A percentile compares a stretch with the other conserved stretches of the same genome.
These are phyloP conservation scores for Euphydryas editha DNA, from an alignment of 2,888 invertebrate genomes.

Conservation along the genomic window DNA sequence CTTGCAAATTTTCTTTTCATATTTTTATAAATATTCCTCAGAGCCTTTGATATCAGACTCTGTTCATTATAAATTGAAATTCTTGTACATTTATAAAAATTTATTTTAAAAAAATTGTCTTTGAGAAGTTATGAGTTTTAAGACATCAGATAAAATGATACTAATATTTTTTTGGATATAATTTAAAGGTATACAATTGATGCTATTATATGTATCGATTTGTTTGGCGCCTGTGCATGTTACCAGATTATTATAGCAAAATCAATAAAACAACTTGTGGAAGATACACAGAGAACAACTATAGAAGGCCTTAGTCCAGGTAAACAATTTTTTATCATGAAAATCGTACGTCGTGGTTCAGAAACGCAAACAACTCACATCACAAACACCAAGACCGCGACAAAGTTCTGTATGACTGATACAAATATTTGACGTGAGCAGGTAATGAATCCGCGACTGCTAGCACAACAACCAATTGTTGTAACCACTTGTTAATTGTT, in stretches of 20 bases:
- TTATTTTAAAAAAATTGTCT: no score
- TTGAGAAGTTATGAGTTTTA: no score
- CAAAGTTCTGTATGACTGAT: background rate
- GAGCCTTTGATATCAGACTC: no score
- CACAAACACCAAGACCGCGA: background rate
- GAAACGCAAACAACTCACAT: no score
- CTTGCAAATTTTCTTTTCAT: no score
- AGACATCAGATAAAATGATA: no score
- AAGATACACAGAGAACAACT: constrained; percentile 46
- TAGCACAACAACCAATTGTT: no score
- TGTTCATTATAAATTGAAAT: background rate
- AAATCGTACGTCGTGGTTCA: no score
- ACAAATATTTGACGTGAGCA: no score
- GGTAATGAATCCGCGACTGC: background rate
- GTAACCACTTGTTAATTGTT: no score
- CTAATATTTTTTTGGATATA: background rate
- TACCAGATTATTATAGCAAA: constrained; percentile 71
- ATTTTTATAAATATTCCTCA: no score
- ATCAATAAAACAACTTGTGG: constrained; percentile 66
- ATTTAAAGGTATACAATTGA: constrained; percentile 60
- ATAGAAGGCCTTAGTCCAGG: constrained; percentile 48
- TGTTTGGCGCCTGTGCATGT: constrained; percentile 66
- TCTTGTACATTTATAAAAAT: no score
- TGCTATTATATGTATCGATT: constrained; percentile 56
- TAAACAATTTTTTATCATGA: constrained; percentile 26